Base-by-base conservation (phyloP, 2,797 vertebrate species). In the Mus spretus region DNA sequence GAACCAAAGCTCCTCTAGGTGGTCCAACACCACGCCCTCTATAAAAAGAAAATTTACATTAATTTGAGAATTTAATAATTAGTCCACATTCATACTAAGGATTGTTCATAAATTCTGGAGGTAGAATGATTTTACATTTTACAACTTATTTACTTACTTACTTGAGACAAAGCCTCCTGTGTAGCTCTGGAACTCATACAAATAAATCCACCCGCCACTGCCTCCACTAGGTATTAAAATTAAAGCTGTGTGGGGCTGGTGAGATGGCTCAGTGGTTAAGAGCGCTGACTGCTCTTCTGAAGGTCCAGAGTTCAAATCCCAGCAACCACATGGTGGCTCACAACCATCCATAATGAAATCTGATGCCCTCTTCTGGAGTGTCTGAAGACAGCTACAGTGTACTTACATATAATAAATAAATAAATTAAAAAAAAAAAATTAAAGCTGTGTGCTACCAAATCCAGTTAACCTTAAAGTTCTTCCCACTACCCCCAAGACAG, bases 11-110 rank as follows among this genome's bases (percentile, higher is more conserved):
- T 1, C 99, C 99, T 3, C 99, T 99, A 59, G 99, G 99, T 86
- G 99, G 99, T 97, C 98, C 98, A 14, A 99, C 99, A 61, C 99
- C 99, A 14, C 99, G 99, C 0, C 99, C 99, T 98, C 99, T 99
- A 95, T 0, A 50, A 83, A 96, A 89, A 84, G 67, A 84, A 31
- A 93, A 53, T 87, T 89, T 47, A 77, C 57, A 91, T 94, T 78
- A 93, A 88, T 72, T 88, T 20, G 26, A 86, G 17, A 34, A 89
- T 90, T 87, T 88, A 78, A 82, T 67, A 80, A 86, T 90, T 4
- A 90, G 22, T 24, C 31, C 50, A 88, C 11, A 61, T 95, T 83
- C 37, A 93, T 22, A 22, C 67, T 95, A 77, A 94, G 53, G 72
- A 63, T 53, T 90, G 20, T 93, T 78, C 78, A 72, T 63, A 96